phyloP scores from a whole-genome alignment of 2,888 invertebrate species.

The Drosophila parthenogenetica region DNA sequence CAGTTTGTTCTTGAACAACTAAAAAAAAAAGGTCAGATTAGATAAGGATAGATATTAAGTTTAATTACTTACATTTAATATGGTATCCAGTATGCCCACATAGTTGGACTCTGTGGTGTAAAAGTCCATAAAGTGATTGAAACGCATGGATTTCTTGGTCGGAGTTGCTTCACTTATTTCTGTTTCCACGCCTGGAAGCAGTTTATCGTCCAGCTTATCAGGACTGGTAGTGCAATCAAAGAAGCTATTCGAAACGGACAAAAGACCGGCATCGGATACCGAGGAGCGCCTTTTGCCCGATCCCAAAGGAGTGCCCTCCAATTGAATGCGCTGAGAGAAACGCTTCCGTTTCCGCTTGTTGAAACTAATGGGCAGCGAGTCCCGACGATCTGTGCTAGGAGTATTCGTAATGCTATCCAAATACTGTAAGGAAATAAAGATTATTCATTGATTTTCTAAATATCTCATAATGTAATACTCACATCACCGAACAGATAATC shows the following conservation, averaged over 20 bases:
- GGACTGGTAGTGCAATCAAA: slow-evolving; percentile 95
- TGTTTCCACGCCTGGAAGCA: slow-evolving; percentile 76
- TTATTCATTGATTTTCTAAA: neutral
- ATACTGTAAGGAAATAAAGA: slow-evolving; percentile 68
- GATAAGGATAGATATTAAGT: neutral
- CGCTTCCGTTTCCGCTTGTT: slow-evolving; percentile 93
- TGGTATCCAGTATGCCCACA: slow-evolving; percentile 96
- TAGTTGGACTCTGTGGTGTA: slow-evolving; percentile 99
- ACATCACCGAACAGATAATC: slow-evolving; percentile 95
- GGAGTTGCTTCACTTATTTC: slow-evolving; percentile 80
- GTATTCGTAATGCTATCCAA: slow-evolving; percentile 85
- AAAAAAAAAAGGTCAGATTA: slow-evolving; percentile 61
- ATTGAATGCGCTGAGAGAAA: slow-evolving; percentile 85
- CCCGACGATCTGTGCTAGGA: slow-evolving; percentile 86
- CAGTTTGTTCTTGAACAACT: slow-evolving; percentile 97
- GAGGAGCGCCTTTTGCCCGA: slow-evolving; percentile 92
- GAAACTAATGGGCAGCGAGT: slow-evolving; percentile 86
- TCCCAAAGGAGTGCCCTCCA: slow-evolving; percentile 84
- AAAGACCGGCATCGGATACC: slow-evolving; percentile 92
- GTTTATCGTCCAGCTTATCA: slow-evolving; percentile 87
- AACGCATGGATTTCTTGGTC: slow-evolving; percentile 85
- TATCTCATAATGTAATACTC: slow-evolving; percentile 83
- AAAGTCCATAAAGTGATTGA: slow-evolving; percentile 90
- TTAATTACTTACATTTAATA: slow-evolving; percentile 90
- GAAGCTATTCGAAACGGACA: slow-evolving; percentile 93